These are phyloP conservation scores for Chymomyza caudatula DNA, from an alignment of 2,888 invertebrate genomes.

Conservation along the genomic window DNA sequence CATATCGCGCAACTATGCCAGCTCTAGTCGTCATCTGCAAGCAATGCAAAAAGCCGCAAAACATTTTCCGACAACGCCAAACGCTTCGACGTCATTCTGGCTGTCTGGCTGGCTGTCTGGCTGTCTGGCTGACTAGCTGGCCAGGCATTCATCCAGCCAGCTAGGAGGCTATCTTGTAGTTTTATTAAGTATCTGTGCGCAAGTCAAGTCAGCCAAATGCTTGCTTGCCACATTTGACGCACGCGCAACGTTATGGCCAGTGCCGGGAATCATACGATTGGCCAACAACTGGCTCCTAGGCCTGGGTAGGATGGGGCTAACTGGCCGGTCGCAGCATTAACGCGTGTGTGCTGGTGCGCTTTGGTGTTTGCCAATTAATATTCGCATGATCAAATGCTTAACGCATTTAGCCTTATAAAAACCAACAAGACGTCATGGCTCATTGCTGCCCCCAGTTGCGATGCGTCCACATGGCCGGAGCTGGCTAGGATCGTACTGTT, in stretches of 20 bases:
- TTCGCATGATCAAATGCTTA: constrained; percentile 73
- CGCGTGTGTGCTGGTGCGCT: constrained; percentile 43
- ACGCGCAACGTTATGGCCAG: constrained; percentile 43
- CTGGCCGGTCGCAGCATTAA: constrained; percentile 64
- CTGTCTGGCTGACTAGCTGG: constrained; percentile 17
- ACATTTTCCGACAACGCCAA: background rate
- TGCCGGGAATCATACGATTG: background rate
- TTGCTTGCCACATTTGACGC: constrained; percentile 52
- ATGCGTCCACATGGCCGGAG: background rate
- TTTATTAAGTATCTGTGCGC: constrained; percentile 31
- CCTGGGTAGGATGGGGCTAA: no score
- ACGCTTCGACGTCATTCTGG: constrained; percentile 55
- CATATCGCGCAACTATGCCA: background rate
- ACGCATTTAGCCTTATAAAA: constrained; percentile 72
- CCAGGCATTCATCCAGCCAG: background rate
- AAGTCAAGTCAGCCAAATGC: constrained; percentile 10
- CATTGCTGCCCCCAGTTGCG: constrained; percentile 11
- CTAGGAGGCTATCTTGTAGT: constrained; percentile 19
- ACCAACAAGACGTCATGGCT: constrained; percentile 59
- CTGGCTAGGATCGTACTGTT: background rate
- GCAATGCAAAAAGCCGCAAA: background rate
- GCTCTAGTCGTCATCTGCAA: constrained; percentile 22
- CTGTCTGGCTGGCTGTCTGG: constrained; percentile 27
- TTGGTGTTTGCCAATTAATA: constrained; percentile 71
- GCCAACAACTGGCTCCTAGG: background rate